Percentiles rank a stretch among this genome's conserved stretches.
phyloP scores from a whole-genome alignment of 53 echinoderm and acorn worm genomes.

The Actinopyga echinites region DNA sequence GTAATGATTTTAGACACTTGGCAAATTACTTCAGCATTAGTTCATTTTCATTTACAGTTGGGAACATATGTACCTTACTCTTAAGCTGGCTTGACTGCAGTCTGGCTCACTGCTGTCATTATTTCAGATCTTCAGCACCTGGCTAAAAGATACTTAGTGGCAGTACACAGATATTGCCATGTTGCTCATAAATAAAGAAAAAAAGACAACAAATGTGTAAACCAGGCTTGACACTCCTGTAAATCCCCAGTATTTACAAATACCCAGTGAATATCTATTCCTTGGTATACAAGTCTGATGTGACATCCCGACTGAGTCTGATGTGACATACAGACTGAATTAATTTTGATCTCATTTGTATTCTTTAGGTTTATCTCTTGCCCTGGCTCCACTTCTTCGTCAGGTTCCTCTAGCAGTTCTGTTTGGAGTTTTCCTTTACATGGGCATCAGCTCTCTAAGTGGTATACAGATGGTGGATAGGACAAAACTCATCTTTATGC shows the following conservation, averaged over 20 bases:
- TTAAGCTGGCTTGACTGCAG: too few relatives aligned
- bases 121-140: too few relatives aligned
- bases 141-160: too few relatives aligned
- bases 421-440: constrained; percentile 98
- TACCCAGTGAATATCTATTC: neutral
- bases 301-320: neutral
- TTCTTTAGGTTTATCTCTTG: constrained; percentile 77
- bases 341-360: neutral
- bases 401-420: constrained; percentile 87
- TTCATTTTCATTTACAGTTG: too few relatives aligned
- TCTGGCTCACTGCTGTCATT: too few relatives aligned
- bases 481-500: constrained; percentile 73
- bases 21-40: too few relatives aligned
- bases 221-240: too few relatives aligned
- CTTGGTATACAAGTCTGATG: neutral
- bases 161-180: too few relatives aligned
- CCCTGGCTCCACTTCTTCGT: constrained; percentile 74
- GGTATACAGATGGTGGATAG: constrained; percentile 97
- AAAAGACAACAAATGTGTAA: too few relatives aligned
- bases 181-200: too few relatives aligned
- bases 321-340: neutral
- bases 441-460: constrained; percentile 91
- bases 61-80: too few relatives aligned
- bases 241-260: neutral
- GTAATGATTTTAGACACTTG: too few relatives aligned